A percentile compares a stretch with the other conserved stretches of the same genome.
These are phyloP conservation scores for Phoeniculus purpureus DNA, from an alignment of 2,797 vertebrate genomes.

Conservation along the genomic window DNA sequence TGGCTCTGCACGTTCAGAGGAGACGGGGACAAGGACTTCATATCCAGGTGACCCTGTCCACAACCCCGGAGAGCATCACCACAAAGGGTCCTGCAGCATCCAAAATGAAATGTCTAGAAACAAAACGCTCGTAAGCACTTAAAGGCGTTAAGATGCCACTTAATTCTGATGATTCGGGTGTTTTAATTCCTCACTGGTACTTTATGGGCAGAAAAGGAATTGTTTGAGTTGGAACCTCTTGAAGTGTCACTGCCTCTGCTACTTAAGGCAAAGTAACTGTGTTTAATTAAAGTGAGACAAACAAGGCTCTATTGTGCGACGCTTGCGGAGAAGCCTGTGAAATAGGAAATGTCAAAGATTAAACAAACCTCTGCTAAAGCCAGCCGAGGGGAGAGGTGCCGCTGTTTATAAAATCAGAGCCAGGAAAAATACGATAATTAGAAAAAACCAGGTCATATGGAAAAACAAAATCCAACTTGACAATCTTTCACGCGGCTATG, in stretches of 20 bases:
- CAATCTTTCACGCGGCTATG: constrained; percentile 54
- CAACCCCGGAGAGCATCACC: neutral
- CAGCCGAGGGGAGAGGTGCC: constrained; percentile 34
- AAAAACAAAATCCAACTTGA: constrained; percentile 68
- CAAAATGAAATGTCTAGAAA: neutral
- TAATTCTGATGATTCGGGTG: constrained; percentile 8
- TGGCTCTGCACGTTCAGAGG: neutral
- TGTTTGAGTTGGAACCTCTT: neutral
- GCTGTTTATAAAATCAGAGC: constrained; percentile 55
- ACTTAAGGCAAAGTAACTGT: constrained; percentile 42
- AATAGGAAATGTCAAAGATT: constrained; percentile 60
- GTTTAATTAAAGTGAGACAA: constrained; percentile 60
- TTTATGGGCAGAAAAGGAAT: constrained; percentile 8
- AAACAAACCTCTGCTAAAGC: constrained; percentile 21
- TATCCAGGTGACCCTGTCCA: neutral
- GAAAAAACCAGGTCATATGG: constrained; percentile 61
- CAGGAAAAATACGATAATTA: constrained; percentile 71
- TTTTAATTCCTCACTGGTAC: constrained; percentile 27
- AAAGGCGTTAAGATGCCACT: constrained; percentile 5
- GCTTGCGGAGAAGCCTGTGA: constrained; percentile 30
- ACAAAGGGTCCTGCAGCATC: neutral
- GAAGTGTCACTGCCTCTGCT: constrained; percentile 30
- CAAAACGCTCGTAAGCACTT: neutral
- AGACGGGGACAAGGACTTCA: neutral
- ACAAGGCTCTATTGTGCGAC: constrained; percentile 73